Evolutionary conservation across 1,140 invertebrate genomes (phyloP), one percentile per base, ranked within the genome.

Genomic region (Temnothorax nylanderi): DNA sequence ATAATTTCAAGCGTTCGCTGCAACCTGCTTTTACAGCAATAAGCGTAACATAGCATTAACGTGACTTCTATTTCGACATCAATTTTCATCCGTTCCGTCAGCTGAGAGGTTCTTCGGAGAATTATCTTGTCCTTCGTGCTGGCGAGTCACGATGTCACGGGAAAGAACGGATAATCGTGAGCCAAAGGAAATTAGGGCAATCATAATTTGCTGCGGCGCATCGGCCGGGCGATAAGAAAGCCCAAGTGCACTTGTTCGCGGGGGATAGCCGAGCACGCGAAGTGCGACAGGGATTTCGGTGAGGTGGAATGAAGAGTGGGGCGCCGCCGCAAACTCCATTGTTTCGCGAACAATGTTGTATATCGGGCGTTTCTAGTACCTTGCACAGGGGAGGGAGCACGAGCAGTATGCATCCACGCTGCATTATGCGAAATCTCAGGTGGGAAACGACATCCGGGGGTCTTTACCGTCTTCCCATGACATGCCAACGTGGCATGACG

Each of bases 161-260:
- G 37, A 74, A 81, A 85, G 85, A 75, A 85, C 65, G 89, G 62
- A 77, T 56, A 75, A 49, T 76, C 74, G 64, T 62, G 81, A 89
- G 81, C 87, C 69, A 88, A 91, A 90, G 88, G 86, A 92, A 92
- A 92, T 92, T 92, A 90, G 90, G 91, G 75, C 87, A 92, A 92
- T 92, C 90, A 92, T 91, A 92, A 92, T 92, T 92, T 91, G 86
- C 92, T 64, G 67, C 56, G 88, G 81, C 82, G 88, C 84, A 85
- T 64, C 44, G 54, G 58, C 64, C 34, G 34, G 58, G 69, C 88
- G 92, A 92, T 92, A 92, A 92, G 90, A 92, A 91, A 78, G 84
- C 88, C 87, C 67, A 74, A 92, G 92, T 92, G 89, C 90, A 91
- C 91, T 92, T 88, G 91, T 89, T 85, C 72, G 60, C 60, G 71